Evolutionary conservation across 92 coral and sea anemone species (phyloP).

Genomic region (Epizoanthus rinbou): DNA sequence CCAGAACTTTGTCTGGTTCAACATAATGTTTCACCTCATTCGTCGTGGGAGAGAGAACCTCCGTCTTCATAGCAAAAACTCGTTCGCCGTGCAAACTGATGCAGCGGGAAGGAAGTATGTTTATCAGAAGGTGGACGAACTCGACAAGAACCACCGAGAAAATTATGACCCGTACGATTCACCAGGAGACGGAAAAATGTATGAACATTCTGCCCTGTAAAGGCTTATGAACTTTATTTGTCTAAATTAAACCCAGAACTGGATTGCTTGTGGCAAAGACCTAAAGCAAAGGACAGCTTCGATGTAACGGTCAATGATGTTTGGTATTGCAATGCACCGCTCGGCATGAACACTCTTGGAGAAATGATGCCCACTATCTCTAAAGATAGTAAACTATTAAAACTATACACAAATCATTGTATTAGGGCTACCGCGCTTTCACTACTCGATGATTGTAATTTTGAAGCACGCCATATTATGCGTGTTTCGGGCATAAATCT

Average conservation of each 20-base stretch:
- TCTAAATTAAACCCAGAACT: slow-evolving; percentile 41
- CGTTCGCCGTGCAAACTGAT: slow-evolving; percentile 52
- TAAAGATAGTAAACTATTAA: neutral
- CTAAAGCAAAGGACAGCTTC: slow-evolving; percentile 13
- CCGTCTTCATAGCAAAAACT: slow-evolving; percentile 38
- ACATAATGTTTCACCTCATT: slow-evolving; percentile 52
- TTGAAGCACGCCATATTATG: slow-evolving; percentile 54
- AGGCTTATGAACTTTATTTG: slow-evolving; percentile 45
- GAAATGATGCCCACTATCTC: no score
- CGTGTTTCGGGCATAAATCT: no score
- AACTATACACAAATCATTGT: slow-evolving; percentile 51
- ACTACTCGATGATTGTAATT: slow-evolving; percentile 44
- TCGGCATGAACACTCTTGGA: slow-evolving; percentile 43
- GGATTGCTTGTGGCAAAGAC: slow-evolving; percentile 62
- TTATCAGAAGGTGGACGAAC: slow-evolving; percentile 51
- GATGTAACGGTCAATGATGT: neutral
- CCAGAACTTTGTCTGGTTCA: slow-evolving; percentile 64
- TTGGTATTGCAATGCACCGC: slow-evolving; percentile 44
- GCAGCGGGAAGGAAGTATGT: slow-evolving; percentile 51
- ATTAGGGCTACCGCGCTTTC: slow-evolving; percentile 6
- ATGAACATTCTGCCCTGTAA: slow-evolving; percentile 44
- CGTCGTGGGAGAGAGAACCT: slow-evolving; percentile 63
- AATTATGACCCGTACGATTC: slow-evolving; percentile 44
- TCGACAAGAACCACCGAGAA: slow-evolving; percentile 27
- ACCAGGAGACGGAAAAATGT: slow-evolving; percentile 60